Conservation (phyloP, 1,140 invertebrate species). For the Drosophila setifemur region DNA sequence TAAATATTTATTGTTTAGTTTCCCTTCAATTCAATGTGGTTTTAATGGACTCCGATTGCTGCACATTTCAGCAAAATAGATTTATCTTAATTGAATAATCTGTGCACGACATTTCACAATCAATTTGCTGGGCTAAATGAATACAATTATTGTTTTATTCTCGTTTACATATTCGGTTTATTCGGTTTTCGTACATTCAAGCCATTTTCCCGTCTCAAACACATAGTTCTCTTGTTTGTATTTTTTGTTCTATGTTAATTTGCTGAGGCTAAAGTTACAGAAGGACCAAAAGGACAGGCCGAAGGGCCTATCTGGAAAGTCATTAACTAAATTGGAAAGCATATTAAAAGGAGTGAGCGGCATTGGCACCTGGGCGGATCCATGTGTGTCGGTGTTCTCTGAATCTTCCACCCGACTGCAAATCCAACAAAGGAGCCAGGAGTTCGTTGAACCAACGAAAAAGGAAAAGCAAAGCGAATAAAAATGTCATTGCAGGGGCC, state of each 20-base stretch:
- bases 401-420: slow-evolving; percentile 42
- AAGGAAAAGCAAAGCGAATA: slow-evolving; percentile 24
- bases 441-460: slow-evolving; percentile 71
- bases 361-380: not conserved
- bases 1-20: slow-evolving; percentile 7
- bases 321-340: slow-evolving; percentile 75
- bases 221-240: slow-evolving; percentile 24
- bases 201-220: slow-evolving; percentile 43
- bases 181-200: slow-evolving; percentile 2
- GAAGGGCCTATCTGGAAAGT: slow-evolving; percentile 40
- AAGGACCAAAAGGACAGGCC: too few relatives aligned
- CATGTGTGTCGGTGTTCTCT: not conserved
- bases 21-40: not conserved
- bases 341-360: slow-evolving; percentile 51
- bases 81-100: slow-evolving; percentile 1
- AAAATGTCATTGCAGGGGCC: slow-evolving; percentile 53
- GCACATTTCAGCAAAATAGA: slow-evolving; percentile 58
- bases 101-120: slow-evolving; percentile 9
- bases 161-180: slow-evolving; percentile 15
- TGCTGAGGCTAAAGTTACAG: slow-evolving; percentile 5
- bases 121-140: slow-evolving; percentile 32
- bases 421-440: slow-evolving; percentile 16
- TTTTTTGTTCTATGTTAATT: slow-evolving; percentile 9
- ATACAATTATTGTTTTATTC: slow-evolving; percentile 40
- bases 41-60: slow-evolving; percentile 2